A percentile compares a stretch with the other conserved stretches of the same genome.
Evolutionary conservation across 2,113 vertebrate species (phyloP).

Genomic region (Brienomyrus longianalis): DNA sequence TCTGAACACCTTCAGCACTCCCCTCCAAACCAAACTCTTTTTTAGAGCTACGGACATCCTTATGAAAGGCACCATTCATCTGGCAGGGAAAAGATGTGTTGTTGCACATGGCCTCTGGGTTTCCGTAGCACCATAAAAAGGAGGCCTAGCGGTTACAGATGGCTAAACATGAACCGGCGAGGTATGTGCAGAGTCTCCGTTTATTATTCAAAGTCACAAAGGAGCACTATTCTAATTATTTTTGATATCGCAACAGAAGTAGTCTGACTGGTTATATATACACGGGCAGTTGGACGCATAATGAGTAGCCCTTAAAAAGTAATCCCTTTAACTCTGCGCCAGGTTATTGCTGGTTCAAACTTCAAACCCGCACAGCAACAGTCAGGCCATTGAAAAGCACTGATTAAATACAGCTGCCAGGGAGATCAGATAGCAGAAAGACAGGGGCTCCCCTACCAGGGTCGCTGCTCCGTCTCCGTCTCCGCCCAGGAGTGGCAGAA

Average conservation of each 20-base stretch:
- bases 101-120: slow-evolving; percentile 17
- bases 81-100: slow-evolving; percentile 18
- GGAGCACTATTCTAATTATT: not conserved
- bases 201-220: not conserved
- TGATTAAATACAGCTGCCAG: not conserved
- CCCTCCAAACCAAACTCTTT: slow-evolving; percentile 29
- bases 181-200: not conserved
- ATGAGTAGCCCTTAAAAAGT: not conserved
- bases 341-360: not conserved
- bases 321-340: not conserved
- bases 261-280: not conserved
- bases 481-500: slow-evolving; percentile 47
- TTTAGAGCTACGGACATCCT: slow-evolving; percentile 10
- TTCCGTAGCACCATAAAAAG: not conserved
- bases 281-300: not conserved
- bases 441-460: slow-evolving; percentile 41
- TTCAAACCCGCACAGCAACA: slow-evolving; percentile 1
- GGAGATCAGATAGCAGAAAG: not conserved
- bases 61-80: slow-evolving; percentile 32
- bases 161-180: not conserved
- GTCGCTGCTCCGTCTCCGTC: slow-evolving; percentile 55
- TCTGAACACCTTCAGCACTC: slow-evolving; percentile 32
- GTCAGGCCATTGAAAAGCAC: not conserved
- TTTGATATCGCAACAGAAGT: not conserved
- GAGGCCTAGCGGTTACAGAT: not conserved